A percentile compares a stretch with the other conserved stretches of the same genome.
These are phyloP conservation scores for Phalera bucephala DNA, from an alignment of 2,888 invertebrate species.

Conservation along the genomic window DNA sequence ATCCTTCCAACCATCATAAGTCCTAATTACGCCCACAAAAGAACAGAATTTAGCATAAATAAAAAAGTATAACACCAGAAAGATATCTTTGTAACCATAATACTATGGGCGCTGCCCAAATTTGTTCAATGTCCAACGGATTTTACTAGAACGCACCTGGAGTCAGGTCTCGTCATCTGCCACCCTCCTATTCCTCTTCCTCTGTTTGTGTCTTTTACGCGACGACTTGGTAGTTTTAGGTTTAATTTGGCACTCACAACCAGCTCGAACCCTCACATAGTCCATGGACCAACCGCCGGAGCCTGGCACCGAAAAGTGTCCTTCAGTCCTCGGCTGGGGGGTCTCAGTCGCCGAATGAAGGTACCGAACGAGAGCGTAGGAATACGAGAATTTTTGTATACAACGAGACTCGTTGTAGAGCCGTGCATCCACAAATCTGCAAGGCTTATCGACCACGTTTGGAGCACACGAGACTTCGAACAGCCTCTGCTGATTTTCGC, in stretches of 20 bases:
- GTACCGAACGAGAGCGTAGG: conserved; percentile 91
- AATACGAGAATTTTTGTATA: conserved; percentile 92
- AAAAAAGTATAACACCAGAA: conserved; percentile 20
- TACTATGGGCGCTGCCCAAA: conserved; percentile 44
- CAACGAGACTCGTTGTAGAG: conserved; percentile 88
- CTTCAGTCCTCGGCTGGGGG: conserved; percentile 63
- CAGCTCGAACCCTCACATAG: conserved; percentile 91
- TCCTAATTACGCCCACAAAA: neutral
- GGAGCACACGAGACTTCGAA: conserved; percentile 91
- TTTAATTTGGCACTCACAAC: conserved; percentile 91
- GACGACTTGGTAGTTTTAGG: conserved; percentile 82
- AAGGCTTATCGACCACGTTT: conserved; percentile 87
- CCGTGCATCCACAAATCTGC: conserved; percentile 88
- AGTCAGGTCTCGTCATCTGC: conserved; percentile 69
- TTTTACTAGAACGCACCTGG: conserved; percentile 41
- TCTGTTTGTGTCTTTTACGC: conserved; percentile 58
- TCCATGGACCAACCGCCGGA: conserved; percentile 89
- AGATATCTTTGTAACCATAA: conserved; percentile 46
- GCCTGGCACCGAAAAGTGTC: conserved; percentile 76
- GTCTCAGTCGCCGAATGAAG: conserved; percentile 60
- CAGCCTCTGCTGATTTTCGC: conserved; percentile 86
- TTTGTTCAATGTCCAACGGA: conserved; percentile 68
- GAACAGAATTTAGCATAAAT: conserved; percentile 20
- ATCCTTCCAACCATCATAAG: no score
- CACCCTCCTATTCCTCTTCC: conserved; percentile 57